Base-by-base conservation (phyloP, 2,888 invertebrate species). In the Torymus aiolomorphi region DNA sequence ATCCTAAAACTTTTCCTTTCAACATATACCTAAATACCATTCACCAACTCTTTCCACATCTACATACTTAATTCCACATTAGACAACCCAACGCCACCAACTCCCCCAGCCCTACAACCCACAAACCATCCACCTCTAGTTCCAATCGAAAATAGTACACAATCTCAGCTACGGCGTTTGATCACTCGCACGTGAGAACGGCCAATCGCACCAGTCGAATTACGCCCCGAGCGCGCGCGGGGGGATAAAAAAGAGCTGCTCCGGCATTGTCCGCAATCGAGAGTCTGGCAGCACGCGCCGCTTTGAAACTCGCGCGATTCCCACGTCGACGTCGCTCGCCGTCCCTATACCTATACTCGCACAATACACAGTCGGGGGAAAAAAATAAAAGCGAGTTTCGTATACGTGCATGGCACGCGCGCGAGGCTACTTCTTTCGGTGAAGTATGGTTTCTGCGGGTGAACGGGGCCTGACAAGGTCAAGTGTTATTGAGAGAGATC, bases 181-280 rank as follows among this genome's bases (percentile, higher is more conserved):
- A 8, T 42, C 42, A 42, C 8, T 42, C 42, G n/a, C 61, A 71
- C 62, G 72, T 63, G 76, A 80, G 76, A 69, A 73, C 63, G 16
- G 63, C 63, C 76, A 73, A 80, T 76, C 69, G 42, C 42, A 42
- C 42, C 42, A 42, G 76, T 76, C 76, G 73, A 80, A 80, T 76
- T 66, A 74, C 42, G 56, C n/a, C 31, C 52, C n/a, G 42, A 72
- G 54, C 20, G 51, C 16, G 42, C 13, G 13, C 49, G 61, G 2
- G 16, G 16, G 13, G 31, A 16, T 2, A 14, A 54, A 12, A 20
- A 20, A 51, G 20, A 49, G 66, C 10, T 61, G 16, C 14, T 52
- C 14, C 8, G 8, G 18, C 49, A 70, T 77, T 72, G 77, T 66
- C 71, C 63, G 78, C 62, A 62, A 73, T 73, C 67, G 70, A 73